Evolutionary conservation across 2,113 vertebrate species (phyloP), one percentile per base, ranked within the genome.

Genomic region (Lophura nycthemera): DNA sequence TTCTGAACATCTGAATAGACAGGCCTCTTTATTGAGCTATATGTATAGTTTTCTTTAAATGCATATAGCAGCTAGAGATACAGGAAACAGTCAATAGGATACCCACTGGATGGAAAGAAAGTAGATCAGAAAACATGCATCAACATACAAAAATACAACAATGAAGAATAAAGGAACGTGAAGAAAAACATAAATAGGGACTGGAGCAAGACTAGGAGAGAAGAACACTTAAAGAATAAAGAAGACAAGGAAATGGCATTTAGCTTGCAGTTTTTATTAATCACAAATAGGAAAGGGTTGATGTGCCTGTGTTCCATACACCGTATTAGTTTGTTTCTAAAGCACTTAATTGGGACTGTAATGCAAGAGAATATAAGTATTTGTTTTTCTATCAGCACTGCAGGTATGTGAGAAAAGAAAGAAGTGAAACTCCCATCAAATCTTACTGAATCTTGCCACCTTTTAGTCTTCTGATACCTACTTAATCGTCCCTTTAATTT

Each of bases 301-400:
- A 73, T 85, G 25, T 66, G 36, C 50, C 4, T n/a, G 13, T 24
- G 13, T 87, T 92, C 86, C 32, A 30, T 74, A 29, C 32, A 52
- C 20, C 66, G 21, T 79, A 79, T 14, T 66, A 1, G 3, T 72
- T 89, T 81, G 36, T 82, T 91, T 93, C 75, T 79, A 73, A 87
- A 91, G 54, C 36, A 54, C 63, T 59, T 72, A 65, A 40, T 24
- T 89, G 54, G 54, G 32, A 79, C 54, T 40, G 32, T 82, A 73
- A 70, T 83, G 30, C 42, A 70, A 79, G 29, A 73, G 20, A 84
- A 65, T 82, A 40, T 57, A 69, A 78, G 59, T 84, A 59, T 65
- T 72, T 82, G 66, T 45, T 92, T 86, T 82, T 75, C 73, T 96
- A 59, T 54, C 24, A 84, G 48, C 24, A 48, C 69, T 92, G 74